Percentiles rank a stretch among this genome's conserved stretches.
Evolutionary conservation across 1,140 invertebrate genomes (phyloP).

Genomic region (Aphis craccivora): DNA sequence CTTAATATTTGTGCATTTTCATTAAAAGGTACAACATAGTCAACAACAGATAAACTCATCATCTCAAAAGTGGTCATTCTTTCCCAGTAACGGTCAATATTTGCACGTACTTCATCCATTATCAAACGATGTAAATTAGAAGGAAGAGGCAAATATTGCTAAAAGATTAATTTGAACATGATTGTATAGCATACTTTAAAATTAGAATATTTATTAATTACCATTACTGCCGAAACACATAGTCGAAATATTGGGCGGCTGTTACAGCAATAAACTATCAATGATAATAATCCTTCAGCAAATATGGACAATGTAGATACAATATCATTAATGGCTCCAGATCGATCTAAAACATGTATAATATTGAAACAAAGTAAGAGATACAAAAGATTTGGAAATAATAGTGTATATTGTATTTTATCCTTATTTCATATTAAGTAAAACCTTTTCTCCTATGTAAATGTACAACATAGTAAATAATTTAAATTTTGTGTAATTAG

Average conservation of each 20-base stretch:
- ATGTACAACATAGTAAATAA: no score
- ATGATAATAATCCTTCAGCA: slow-evolving; percentile 37
- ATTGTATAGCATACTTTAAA: background rate
- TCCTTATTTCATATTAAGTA: no score
- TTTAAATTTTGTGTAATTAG: no score
- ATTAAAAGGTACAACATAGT: slow-evolving; percentile 42
- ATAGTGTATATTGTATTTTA: no score
- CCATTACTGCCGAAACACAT: background rate
- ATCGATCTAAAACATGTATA: background rate
- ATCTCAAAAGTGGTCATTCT: background rate
- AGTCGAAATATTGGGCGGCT: slow-evolving; percentile 36
- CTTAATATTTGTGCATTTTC: background rate
- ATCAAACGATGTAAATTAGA: background rate
- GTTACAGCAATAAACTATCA: slow-evolving; percentile 46
- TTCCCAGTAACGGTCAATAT: slow-evolving; percentile 43
- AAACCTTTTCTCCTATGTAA: no score
- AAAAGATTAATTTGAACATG: slow-evolving; percentile 12
- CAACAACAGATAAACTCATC: background rate
- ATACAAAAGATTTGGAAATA: no score
- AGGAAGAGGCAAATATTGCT: slow-evolving; percentile 39
- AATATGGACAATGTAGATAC: background rate
- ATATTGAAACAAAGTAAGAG: no score
- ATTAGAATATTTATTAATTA: slow-evolving; percentile 10
- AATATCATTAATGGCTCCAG: slow-evolving; percentile 1
- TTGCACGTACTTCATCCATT: background rate